Base-by-base conservation (phyloP, 2,888 invertebrate genomes). In the Heliconius hortense region DNA sequence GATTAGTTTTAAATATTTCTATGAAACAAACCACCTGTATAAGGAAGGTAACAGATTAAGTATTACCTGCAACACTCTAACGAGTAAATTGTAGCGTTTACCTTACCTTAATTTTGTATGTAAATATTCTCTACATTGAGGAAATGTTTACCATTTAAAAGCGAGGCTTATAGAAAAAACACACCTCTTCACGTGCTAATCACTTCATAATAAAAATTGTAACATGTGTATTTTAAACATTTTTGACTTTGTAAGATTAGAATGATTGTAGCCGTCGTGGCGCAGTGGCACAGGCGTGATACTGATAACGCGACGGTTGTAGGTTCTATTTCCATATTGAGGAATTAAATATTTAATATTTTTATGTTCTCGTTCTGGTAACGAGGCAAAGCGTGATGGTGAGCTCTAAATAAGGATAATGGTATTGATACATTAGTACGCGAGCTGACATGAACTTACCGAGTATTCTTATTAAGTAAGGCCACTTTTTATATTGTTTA, bases 21-120 rank as follows among this genome's bases (percentile, higher is more conserved):
- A 35, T 48, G 7, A 63, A 63, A 63, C 4, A 35, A 35, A 64
- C 63, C 63, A 63, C 13, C 31, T 64, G 31, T 64, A 64, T 64
- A 64, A n/a, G n/a, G 1, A 64, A n/a, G 31, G 3, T 64, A 35
- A 64, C 31, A 64, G 31, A 28, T n/a, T 35, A 64, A 64, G 35
- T 1, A 11, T 35, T 35, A 64, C 63, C 35, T 64, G 63, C 21
- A 21, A 11, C 21, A 13, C 10, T n/a, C n/a, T n/a, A n/a, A 13
- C 31, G 35, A 64, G n/a, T n/a, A n/a, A 64, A 64, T 64, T 64
- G n/a, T 64, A 64, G 21, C 63, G 63, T 63, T 63, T 31, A 64
- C n/a, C 31, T 64, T 64, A 64, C 35, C 63, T 64, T 35, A 31
- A 64, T 64, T 64, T 64, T 64, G 11, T 35, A 35, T 35, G 31